Base-by-base conservation (phyloP, 2,113 vertebrate species). In the Sula dactylatra region DNA sequence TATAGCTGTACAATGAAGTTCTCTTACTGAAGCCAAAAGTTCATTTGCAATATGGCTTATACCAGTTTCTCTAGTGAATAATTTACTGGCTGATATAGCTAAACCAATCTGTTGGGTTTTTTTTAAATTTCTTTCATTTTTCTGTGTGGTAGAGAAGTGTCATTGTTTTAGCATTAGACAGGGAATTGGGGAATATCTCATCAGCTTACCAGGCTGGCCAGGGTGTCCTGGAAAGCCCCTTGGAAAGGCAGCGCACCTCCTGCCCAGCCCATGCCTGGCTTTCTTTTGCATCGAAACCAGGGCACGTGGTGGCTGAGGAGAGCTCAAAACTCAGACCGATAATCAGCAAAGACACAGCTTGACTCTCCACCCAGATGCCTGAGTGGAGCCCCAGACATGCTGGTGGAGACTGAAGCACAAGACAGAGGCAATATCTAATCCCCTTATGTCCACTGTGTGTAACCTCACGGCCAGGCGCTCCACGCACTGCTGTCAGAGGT, bases 371-470 rank as follows among this genome's bases (percentile, higher is more conserved):
- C 32, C 32, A 1, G 1, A 26, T 50, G 29, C 8, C 73, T 25
- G 82, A 52, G 69, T 5, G 1, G 54, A 61, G 34, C 18, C 69
- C 36, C 59, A 62, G 13, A 21, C 2, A 2, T 45, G 59, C 64
- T 0, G 0, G 38, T 8, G 34, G 73, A 90, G 34, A 54, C 62
- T 83, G 85, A 85, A 88, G 74, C 34, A 47, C n/a, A 82, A 74
- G 44, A 27, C 10, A 26, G 45, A 67, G 47, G 22, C 29, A 18
- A 16, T 31, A 45, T n/a, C 29, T 67, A 89, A 95, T 12, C n/a
- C 78, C 56, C 18, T 90, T 82, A 67, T 0, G 0, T 55, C 61
- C 7, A 8, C n/a, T 0, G 0, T 44, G 56, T 34, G n/a, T 55
- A 71, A 73, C 61, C 67, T 66, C 72, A 38, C 2, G 4, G 56